phyloP scores from a whole-genome alignment of 2,113 vertebrate genomes.

The Cardinalis cardinalis region DNA sequence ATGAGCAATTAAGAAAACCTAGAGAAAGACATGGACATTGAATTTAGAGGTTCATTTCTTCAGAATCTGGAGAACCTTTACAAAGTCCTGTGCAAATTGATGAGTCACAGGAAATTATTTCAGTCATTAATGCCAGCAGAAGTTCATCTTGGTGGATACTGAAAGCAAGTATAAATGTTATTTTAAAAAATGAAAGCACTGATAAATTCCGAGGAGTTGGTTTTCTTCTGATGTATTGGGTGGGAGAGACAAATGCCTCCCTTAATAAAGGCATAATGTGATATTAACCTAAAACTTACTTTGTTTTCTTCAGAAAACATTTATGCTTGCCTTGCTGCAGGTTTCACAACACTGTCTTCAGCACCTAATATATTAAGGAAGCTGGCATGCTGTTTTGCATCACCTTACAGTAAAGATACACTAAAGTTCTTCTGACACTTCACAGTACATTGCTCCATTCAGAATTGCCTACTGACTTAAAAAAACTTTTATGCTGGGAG shows the following conservation, averaged over 20 bases:
- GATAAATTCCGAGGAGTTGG: not conserved
- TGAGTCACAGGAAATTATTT: slow-evolving; percentile 56
- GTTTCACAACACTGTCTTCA: not conserved
- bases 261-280: not conserved
- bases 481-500: not conserved
- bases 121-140: slow-evolving; percentile 1
- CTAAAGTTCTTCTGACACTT: not conserved
- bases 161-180: not conserved
- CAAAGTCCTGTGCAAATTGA: slow-evolving; percentile 31
- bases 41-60: slow-evolving; percentile 63
- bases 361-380: not conserved
- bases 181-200: not conserved
- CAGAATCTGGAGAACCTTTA: slow-evolving; percentile 33
- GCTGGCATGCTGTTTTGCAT: not conserved
- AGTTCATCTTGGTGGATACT: not conserved
- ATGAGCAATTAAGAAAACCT: slow-evolving; percentile 64
- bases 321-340: not conserved
- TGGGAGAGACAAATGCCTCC: not conserved
- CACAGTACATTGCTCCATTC: not conserved
- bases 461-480: not conserved
- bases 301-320: not conserved
- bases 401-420: not conserved
- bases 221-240: not conserved
- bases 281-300: not conserved
- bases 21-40: slow-evolving; percentile 33